Base-by-base conservation (phyloP, 2,113 vertebrate genomes). In the Actinemys pallida region DNA sequence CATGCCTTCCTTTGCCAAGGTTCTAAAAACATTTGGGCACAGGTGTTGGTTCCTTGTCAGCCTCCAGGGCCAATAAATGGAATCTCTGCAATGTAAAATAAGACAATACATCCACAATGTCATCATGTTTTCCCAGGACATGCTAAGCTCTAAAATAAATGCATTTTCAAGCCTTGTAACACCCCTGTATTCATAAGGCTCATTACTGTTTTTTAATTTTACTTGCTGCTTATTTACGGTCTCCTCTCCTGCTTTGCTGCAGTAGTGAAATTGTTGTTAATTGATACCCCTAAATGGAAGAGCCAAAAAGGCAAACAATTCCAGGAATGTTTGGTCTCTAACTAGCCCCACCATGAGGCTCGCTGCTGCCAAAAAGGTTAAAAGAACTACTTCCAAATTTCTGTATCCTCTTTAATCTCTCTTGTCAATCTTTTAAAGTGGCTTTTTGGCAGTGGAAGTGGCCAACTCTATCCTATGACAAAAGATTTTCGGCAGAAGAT, bases 121-220 rank as follows among this genome's bases (percentile, higher is more conserved):
- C 93, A 84, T 98, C 96, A 95, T 53, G 82, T 91, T 97, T 96
- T 97, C 97, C 97, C 97, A 98, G 97, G 97, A 96, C 94, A 89
- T 19, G 53, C 59, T 17, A 86, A 87, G 75, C 94, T 97, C 95
- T 89, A 93, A 95, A 98, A 98, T 94, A 98, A 97, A 98, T 92
- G 94, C 82, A 93, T 96, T 72, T 98, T 98, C 93, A 95, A 95
- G 82, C 76, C 78, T 90, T 94, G 6, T 84, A 94, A 91, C 75
- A 49, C 56, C 72, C 93, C 87, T 11, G 0, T 95, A 97, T 96
- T 98, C 96, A 96, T 95, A 97, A 88, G 27, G 89, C 84, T 98
- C 95, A 92, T 98, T 97, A 97, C 92, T 91, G 97, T 20, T 96
- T 98, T 72, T 97, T 97, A 98, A 98, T 98, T 98, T 98, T 96